Conservation (phyloP, 2,113 vertebrate genomes). For the crab-eating macaque (Macaca fascicularis) region T2T-MFA8v1.1 NC_088384.1:96555501-96556000, state of each 20-base stretch:
- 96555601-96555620: not conserved
- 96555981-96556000: not conserved
- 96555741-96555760: not conserved
- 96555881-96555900: not conserved
- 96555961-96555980: not conserved
- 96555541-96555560: conserved; percentile 51
- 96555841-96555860: not conserved
- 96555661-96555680: not conserved
- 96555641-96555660: not conserved
- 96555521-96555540: conserved; percentile 57
- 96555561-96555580: not conserved
- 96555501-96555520: conserved; percentile 71
- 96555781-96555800: not conserved
- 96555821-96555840: not conserved
- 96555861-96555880: not conserved
- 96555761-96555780: not conserved
- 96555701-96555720: not conserved
- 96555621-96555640: not conserved
- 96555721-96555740: not conserved
- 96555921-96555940: not conserved
- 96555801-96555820: not conserved
- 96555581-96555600: not conserved
- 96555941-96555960: not conserved
- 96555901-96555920: not conserved
- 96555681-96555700: not conserved